Base-by-base conservation (phyloP, 2,113 vertebrate genomes). In the Vanacampus margaritifer region DNA sequence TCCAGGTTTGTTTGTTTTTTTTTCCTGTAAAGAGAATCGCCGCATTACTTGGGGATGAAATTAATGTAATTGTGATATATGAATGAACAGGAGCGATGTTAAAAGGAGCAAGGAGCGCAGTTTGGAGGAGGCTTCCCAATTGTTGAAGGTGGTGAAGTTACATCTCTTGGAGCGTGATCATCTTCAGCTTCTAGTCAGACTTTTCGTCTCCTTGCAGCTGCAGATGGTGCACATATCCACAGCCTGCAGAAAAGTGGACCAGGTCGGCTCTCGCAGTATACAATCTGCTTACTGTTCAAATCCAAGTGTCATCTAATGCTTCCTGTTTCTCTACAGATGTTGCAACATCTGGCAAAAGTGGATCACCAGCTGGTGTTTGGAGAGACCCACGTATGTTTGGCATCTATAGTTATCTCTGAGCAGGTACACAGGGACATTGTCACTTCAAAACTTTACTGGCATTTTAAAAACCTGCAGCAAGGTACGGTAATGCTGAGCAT, bases 231-330 rank as follows among this genome's bases (percentile, higher is more conserved):
- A 65, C 81, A 91, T 89, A 83, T 93, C 93, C 78, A 89, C 88
- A 53, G 88, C 90, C 54, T 94, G 92, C 76, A 91, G 92, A n/a
- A 95, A 94, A 70, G 87, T 95, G 67, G 94, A 96, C 72, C 91
- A 94, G 94, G 95, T 96, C 51, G 75, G 73, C 3, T 28, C 14
- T 1, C 23, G 11, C 23, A 56, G 3, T 9, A 3, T 26, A 7
- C 5, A 10, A 10, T n/a, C 28, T 56, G 17, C 35, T 1, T 16
- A 26, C 56, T 64, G 2, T 12, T 16, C 16, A 50, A 28, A 39
- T 60, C 1, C 21, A 5, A 60, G 4, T 60, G 32, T 43, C 13
- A 43, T 62, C 23, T 39, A 6, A 43, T 43, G 23, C 14, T 41
- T 16, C n/a, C 24, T 2, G 28, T 66, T 70, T 1, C 43, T 57